Evolutionary conservation across 2,113 vertebrate species (phyloP).

Genomic region (Hippoglossus stenolepis): DNA sequence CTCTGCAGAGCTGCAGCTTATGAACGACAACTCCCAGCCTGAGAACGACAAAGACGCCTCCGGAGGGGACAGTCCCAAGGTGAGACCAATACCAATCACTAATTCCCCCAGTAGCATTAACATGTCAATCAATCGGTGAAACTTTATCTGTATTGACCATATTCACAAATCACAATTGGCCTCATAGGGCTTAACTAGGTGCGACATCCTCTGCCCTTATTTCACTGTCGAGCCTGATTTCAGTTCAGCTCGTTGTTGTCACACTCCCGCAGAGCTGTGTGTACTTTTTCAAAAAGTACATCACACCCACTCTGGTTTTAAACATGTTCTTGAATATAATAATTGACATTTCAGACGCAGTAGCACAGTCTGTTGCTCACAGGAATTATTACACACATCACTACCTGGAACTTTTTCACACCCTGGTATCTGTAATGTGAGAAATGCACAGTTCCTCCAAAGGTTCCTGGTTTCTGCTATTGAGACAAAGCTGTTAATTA

Average conservation of each 20-base stretch:
- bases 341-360: not conserved
- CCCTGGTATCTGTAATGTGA: not conserved
- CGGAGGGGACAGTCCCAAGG: constrained; percentile 97
- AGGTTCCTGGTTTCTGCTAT: no score
- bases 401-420: no score
- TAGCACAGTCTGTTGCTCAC: not conserved
- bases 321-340: not conserved
- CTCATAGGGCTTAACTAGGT: no score
- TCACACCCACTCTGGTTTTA: not conserved
- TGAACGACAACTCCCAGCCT: constrained; percentile 91
- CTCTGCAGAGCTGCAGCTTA: constrained; percentile 92
- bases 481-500: no score
- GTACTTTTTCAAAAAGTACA: not conserved
- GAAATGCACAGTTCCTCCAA: not conserved
- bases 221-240: not conserved
- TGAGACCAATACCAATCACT: constrained; percentile 64
- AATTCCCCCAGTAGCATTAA: no score
- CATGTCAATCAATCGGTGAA: not conserved
- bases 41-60: constrained; percentile 97
- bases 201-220: not conserved
- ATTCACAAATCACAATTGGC: not conserved
- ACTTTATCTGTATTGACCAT: not conserved
- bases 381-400: not conserved
- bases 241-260: not conserved
- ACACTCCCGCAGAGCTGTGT: not conserved